Evolutionary conservation across 2,888 invertebrate genomes (phyloP).

Genomic region (Cephus nigrinus): DNA sequence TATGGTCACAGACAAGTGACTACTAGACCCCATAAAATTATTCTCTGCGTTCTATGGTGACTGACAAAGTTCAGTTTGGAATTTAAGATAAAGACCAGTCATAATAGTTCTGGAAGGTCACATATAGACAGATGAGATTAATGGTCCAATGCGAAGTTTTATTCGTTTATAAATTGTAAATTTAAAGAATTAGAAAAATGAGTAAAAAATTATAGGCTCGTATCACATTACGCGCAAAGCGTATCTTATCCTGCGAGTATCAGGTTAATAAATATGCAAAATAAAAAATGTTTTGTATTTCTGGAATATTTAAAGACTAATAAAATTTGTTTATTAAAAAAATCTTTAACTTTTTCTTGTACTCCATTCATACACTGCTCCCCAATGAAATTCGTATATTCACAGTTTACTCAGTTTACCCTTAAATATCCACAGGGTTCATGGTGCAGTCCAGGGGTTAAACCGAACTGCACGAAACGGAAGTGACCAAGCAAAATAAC

Average conservation of each 20-base stretch:
- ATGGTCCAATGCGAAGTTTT: not conserved
- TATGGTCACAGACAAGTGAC: not conserved
- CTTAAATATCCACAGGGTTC: not conserved
- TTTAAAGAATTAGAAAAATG: not conserved
- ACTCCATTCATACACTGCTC: not conserved
- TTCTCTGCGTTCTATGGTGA: not conserved
- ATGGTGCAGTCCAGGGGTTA: not conserved
- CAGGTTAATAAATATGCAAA: not conserved
- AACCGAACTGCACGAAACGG: not conserved
- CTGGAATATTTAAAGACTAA: not conserved
- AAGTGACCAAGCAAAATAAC: not conserved
- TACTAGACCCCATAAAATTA: not conserved
- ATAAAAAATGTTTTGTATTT: not conserved
- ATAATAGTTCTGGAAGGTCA: not conserved
- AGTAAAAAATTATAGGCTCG: not conserved
- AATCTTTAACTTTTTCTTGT: not conserved
- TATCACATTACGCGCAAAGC: not conserved
- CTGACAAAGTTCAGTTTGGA: not conserved
- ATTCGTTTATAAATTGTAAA: not conserved
- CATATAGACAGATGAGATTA: not conserved
- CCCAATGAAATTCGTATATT: not conserved
- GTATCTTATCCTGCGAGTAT: not conserved
- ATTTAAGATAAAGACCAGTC: not conserved
- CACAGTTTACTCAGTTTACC: not conserved
- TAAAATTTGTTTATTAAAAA: not conserved